Evolutionary conservation across 2,888 invertebrate genomes (phyloP), one percentile per base, ranked within the genome.

Genomic region (Steromphala cineraria): DNA sequence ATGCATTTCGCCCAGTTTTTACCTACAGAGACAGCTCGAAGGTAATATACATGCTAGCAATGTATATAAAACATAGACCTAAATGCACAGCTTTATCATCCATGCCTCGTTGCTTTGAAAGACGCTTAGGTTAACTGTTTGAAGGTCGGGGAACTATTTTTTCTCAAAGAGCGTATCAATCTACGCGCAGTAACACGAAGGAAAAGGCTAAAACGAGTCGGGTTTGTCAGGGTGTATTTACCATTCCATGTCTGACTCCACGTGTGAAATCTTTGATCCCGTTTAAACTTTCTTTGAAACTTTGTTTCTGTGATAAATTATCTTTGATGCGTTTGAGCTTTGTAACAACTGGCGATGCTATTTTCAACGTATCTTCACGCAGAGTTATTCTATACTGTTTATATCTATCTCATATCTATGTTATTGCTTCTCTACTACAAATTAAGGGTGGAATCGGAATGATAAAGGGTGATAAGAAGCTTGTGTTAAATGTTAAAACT

Each of bases 181-280:
- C 40, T 36, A 40, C 40, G 71, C 36, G 24, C 19, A 71, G 36
- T 19, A 71, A 71, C 36, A 71, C 17, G 71, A 19, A 40, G 71
- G 31, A 10, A 10, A 36, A 19, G 36, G 71, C 36, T 36, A 36
- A 71, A 71, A 36, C 19, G 71, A 15, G 40, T 3, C 36, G 71
- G 3, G 36, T 71, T 71, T 71, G 36, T n/a, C 36, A 36, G 71
- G 36, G 36, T 71, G 36, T 31, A 71, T 71, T 71, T 40, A 40
- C 71, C 24, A 36, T 17, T 24, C 28, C 71, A 36, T 71, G 71
- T 36, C 19, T 40, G 13, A 17, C 40, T n/a, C 31, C 71, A 71
- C 71, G 71, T 71, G 71, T 71, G 71, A 71, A 40, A 71, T 71
- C 71, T 71, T 71, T 71, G 71, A 71, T 71, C 24, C n/a, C 40